phyloP scores from a whole-genome alignment of 1,140 invertebrate genomes.

The Drosophila sucinea region DNA sequence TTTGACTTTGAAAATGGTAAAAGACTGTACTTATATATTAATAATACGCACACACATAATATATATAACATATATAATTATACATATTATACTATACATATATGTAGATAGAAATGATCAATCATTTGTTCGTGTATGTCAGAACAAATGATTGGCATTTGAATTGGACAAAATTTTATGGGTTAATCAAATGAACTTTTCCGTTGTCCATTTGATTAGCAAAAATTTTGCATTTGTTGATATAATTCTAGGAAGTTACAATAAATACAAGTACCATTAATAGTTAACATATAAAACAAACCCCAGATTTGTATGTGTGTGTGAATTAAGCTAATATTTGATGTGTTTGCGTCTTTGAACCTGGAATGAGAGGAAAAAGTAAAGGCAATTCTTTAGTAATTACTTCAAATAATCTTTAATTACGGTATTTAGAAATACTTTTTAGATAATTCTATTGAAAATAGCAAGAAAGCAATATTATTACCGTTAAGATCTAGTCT shows the following conservation, averaged over 20 bases:
- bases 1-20: slow-evolving; percentile 58
- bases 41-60: slow-evolving; percentile 52
- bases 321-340: slow-evolving; percentile 75
- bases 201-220: slow-evolving; percentile 50
- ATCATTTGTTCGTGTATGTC: background rate
- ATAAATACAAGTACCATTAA: slow-evolving; percentile 69
- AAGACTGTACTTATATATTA: slow-evolving; percentile 62
- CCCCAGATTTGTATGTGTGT: slow-evolving; percentile 40
- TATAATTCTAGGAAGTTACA: slow-evolving; percentile 46
- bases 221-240: slow-evolving; percentile 27
- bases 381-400: slow-evolving; percentile 9
- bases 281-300: slow-evolving; percentile 75
- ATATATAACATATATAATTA: slow-evolving; percentile 5
- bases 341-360: slow-evolving; percentile 79
- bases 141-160: slow-evolving; percentile 30
- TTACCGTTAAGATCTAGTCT: too few relatives aligned
- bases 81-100: slow-evolving; percentile 24
- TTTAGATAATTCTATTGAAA: too few relatives aligned
- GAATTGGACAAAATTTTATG: slow-evolving; percentile 32
- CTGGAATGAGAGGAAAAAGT: slow-evolving; percentile 51
- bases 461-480: too few relatives aligned
- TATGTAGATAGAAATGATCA: slow-evolving; percentile 19
- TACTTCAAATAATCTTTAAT: background rate
- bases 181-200: slow-evolving; percentile 50
- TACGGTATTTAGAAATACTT: too few relatives aligned